phyloP scores from a whole-genome alignment of 1,140 invertebrate species.

The Rhagoletis pomonella region DNA sequence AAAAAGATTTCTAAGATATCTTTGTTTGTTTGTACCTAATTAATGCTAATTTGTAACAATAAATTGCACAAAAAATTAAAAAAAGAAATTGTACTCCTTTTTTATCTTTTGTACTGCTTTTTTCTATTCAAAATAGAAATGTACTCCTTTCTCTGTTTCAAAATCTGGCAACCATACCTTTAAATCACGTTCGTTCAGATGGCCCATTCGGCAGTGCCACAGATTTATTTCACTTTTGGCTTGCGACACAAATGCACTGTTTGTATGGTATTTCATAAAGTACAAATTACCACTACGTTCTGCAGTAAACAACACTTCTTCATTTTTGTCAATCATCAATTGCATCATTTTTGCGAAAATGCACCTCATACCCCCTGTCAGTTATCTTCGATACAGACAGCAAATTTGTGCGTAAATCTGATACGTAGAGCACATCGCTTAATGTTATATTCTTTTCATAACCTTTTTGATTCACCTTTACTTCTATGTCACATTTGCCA shows the following conservation, averaged over 20 bases:
- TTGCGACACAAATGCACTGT: background rate
- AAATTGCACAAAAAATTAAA: no score
- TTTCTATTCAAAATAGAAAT: no score
- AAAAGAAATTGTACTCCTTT: no score
- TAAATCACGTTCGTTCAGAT: constrained; percentile 51
- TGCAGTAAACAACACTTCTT: constrained; percentile 17
- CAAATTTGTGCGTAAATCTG: constrained; percentile 53
- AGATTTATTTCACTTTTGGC: constrained; percentile 5
- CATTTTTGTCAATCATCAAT: constrained; percentile 16
- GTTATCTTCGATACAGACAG: constrained; percentile 48
- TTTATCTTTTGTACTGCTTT: no score
- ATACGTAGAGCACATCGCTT: constrained; percentile 49
- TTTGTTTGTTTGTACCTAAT: no score
- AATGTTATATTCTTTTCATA: no score
- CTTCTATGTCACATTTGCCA: no score
- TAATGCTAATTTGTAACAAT: no score
- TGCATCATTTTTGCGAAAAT: constrained; percentile 45
- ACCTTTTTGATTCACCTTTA: no score
- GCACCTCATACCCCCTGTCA: constrained; percentile 45
- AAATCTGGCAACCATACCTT: no score
- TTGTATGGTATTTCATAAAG: constrained; percentile 38
- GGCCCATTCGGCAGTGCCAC: constrained; percentile 51
- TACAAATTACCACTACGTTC: constrained; percentile 45
- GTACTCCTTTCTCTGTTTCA: no score
- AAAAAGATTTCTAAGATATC: no score